These are phyloP conservation scores for Pongo abelii DNA, from an alignment of 2,113 vertebrate genomes.

Conservation along the genomic window DNA sequence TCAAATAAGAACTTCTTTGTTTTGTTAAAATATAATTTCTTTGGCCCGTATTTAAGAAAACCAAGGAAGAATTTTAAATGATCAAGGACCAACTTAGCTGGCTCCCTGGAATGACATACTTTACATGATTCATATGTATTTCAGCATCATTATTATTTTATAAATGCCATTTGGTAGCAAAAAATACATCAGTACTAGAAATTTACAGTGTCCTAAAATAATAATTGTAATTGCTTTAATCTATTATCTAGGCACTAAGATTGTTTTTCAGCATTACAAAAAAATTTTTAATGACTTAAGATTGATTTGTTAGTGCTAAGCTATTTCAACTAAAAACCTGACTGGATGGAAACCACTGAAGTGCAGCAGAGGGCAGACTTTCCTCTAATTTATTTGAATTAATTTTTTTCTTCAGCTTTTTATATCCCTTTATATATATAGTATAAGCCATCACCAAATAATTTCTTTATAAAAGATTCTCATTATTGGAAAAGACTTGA, in stretches of 20 bases:
- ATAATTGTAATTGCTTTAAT: conserved; percentile 88
- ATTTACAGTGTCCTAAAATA: conserved; percentile 87
- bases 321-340: conserved; percentile 66
- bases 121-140: conserved; percentile 85
- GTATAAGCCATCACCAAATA: conserved; percentile 17
- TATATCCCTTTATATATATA: conserved; percentile 61
- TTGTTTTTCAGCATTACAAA: conserved; percentile 66
- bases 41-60: conserved; percentile 78
- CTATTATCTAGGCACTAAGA: conserved; percentile 82
- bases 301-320: conserved; percentile 67
- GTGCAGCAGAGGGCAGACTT: conserved; percentile 75
- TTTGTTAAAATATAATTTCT: conserved; percentile 49
- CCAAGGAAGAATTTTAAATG: conserved; percentile 68
- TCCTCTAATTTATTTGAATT: conserved; percentile 70
- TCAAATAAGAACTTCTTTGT: conserved; percentile 44
- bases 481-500: conserved; percentile 31
- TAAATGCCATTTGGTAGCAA: conserved; percentile 85
- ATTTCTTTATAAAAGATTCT: conserved; percentile 36
- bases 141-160: conserved; percentile 88
- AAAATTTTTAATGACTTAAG: conserved; percentile 59
- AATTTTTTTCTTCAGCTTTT: conserved; percentile 61
- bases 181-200: conserved; percentile 82
- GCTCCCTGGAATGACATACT: conserved; percentile 81
- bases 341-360: conserved; percentile 31
- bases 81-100: conserved; percentile 76